Evolutionary conservation across 2,888 invertebrate species (phyloP).

Genomic region (Drosophila mercatorum): DNA sequence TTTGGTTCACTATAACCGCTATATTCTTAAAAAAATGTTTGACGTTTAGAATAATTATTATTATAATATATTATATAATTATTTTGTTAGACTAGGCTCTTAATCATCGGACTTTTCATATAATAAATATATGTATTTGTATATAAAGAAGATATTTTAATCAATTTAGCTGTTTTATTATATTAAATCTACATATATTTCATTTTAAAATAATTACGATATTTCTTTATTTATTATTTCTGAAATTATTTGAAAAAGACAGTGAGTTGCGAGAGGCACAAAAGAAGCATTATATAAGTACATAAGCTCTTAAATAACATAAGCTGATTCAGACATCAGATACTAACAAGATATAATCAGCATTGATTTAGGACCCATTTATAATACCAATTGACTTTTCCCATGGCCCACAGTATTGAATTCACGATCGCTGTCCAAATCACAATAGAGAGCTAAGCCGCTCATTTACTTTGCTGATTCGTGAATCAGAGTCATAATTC

Average conservation of each 20-base stretch:
- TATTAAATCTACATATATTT: too few relatives aligned
- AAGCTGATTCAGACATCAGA: neutral
- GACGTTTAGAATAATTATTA: too few relatives aligned
- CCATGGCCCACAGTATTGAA: conserved; percentile 26
- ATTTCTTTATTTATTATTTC: neutral
- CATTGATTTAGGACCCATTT: conserved; percentile 9
- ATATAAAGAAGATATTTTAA: too few relatives aligned
- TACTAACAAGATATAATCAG: neutral
- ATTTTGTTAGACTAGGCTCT: too few relatives aligned
- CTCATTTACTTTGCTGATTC: conserved; percentile 48
- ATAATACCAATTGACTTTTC: conserved; percentile 28
- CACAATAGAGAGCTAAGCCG: conserved; percentile 38
- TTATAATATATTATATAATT: too few relatives aligned
- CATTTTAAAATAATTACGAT: neutral
- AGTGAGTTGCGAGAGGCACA: neutral
- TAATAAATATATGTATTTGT: too few relatives aligned
- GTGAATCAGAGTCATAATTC: conserved; percentile 70
- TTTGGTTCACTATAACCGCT: neutral
- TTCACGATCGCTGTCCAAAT: conserved; percentile 3
- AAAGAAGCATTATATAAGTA: neutral
- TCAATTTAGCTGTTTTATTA: too few relatives aligned
- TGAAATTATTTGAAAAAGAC: neutral
- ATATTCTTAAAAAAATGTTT: neutral
- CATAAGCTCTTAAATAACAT: neutral
- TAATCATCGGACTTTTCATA: too few relatives aligned